Conservation (phyloP, 2,888 invertebrate genomes). For the Microctonus brassicae region DNA sequence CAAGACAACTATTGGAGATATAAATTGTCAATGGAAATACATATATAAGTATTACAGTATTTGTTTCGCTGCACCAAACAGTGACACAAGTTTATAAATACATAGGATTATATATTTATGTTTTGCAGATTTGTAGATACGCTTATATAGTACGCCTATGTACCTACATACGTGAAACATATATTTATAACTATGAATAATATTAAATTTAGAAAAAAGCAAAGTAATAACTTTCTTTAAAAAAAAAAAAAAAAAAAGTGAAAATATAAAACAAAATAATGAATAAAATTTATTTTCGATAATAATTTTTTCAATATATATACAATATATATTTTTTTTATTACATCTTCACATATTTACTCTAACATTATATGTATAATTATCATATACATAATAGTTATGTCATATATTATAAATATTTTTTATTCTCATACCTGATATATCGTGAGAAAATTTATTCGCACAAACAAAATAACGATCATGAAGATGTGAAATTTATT, state of each 20-base stretch:
- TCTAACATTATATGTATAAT: background rate
- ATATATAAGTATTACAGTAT: background rate
- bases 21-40: background rate
- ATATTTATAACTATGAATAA: background rate
- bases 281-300: background rate
- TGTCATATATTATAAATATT: background rate
- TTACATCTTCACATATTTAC: background rate
- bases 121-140: slow-evolving; percentile 9
- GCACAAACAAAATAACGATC: background rate
- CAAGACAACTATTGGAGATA: background rate
- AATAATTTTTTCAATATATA: too few species aligned
- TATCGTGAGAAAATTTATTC: background rate
- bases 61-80: background rate
- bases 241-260: too few species aligned
- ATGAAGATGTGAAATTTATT: background rate
- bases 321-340: background rate
- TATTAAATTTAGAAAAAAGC: background rate
- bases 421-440: background rate
- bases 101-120: background rate
- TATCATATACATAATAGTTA: background rate
- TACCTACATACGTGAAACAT: background rate
- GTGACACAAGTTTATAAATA: background rate
- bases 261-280: background rate
- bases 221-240: too few species aligned
- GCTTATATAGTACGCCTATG: background rate